Evolutionary conservation across 1,140 invertebrate species (phyloP).

Genomic region (Zaprionus ornatus): DNA sequence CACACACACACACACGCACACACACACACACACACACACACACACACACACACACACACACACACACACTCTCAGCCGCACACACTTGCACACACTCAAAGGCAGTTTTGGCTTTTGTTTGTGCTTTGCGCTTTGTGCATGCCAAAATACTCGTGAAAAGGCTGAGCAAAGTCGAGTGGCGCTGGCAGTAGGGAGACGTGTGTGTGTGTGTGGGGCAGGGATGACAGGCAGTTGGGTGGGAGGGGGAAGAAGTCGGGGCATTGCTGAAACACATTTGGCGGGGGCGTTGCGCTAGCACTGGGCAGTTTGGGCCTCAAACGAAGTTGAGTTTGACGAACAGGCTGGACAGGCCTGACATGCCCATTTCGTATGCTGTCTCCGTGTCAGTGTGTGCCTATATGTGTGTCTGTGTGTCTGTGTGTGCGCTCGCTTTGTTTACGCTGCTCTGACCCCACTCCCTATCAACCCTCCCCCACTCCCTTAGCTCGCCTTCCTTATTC

Average conservation of each 20-base stretch:
- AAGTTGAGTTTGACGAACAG: conserved; percentile 39
- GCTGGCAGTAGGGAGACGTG: no score
- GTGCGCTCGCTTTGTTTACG: conserved; percentile 44
- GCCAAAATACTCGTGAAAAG: conserved; percentile 62
- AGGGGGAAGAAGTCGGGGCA: neutral
- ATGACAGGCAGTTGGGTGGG: neutral
- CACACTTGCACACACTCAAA: conserved; percentile 9
- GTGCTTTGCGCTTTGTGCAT: conserved; percentile 69
- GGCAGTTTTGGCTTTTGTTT: conserved; percentile 56
- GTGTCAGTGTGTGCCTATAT: conserved; percentile 9
- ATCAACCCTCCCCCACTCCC: conserved; percentile 14
- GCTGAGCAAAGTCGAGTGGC: conserved; percentile 6
- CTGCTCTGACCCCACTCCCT: conserved; percentile 27
- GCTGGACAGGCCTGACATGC: conserved; percentile 62
- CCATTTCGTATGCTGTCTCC: conserved; percentile 65
- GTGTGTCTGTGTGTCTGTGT: conserved; percentile 7
- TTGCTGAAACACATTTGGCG: conserved; percentile 16
- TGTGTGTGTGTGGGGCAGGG: no score
- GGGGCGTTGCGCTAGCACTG: conserved; percentile 16
- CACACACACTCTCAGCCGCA: conserved; percentile 1
- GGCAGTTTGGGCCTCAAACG: conserved; percentile 34
- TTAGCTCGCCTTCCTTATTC: conserved; percentile 27
- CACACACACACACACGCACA: neutral
- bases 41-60: conserved; percentile 2
- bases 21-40: conserved; percentile 2